Base-by-base conservation (phyloP, 2,113 vertebrate species). In the Rhegmatorhina hoffmannsi region DNA sequence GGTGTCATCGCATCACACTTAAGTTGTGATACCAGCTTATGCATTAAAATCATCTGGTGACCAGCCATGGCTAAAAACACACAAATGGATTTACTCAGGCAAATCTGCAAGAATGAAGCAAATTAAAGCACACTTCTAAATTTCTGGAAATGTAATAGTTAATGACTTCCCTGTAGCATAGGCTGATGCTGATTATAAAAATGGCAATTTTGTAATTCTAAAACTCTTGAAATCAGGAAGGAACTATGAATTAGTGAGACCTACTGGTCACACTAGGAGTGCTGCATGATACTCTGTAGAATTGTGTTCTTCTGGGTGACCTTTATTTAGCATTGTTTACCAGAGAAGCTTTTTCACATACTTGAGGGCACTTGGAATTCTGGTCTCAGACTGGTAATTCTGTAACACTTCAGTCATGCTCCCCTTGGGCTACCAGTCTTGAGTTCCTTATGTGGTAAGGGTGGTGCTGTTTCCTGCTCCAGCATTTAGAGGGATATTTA, bases 401-500 rank as follows among this genome's bases (percentile, higher is more conserved):
- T 62, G 11, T 82, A 68, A 76, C 6, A 17, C 4, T 11, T 56
- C 26, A 63, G 34, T 50, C 12, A 50, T 34, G 40, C 31, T 79
- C 1, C 1, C 19, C 50, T 79, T 86, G 24, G 19, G 33, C 55
- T 77, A 2, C n/a, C 25, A 20, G 14, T 47, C 38, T 18, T 13
- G 2, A 20, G 20, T 28, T 60, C 24, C 46, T 49, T 73, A 15
- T 0, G 0, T 69, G 13, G 5, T 72, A 8, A 68, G 40, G 9
- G 11, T 73, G 26, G 7, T 66, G 28, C 33, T 75, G 14, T 28
- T 73, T 72, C 8, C 50, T 44, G 60, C 23, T 87, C 26, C 11
- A 44, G 56, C 31, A 23, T 8, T 47, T 76, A n/a, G 1, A 53
- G 12, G 36, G 53, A 69, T 10, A 46, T 74, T 53, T 23, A 68